Base-by-base conservation (phyloP, 2,888 invertebrate genomes). In the Anthoptus insignis region DNA sequence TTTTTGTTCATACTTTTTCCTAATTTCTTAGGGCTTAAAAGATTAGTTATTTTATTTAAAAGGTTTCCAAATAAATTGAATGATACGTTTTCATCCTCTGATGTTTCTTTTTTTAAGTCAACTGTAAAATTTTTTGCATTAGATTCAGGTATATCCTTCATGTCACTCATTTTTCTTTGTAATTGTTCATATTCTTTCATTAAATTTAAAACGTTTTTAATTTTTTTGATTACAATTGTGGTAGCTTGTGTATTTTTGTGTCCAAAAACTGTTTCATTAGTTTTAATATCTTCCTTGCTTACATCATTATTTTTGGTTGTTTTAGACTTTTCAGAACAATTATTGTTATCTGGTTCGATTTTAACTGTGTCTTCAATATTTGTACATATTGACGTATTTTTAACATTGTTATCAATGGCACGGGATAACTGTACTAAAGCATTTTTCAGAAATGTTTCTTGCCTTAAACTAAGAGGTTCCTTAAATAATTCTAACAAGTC, bases 401-500 rank as follows among this genome's bases (percentile, higher is more conserved):
- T 79, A 1, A 76, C 24, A 65, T 81, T 85, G 53, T 86, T 79
- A 67, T 83, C 80, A 5, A 91, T 72, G 37, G 85, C 87, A 34
- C 72, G 77, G 6, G 89, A 87, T n/a, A 93, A 70, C 57, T 87
- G 83, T 67, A 86, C 81, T 34, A 93, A 76, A 39, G 90, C 87
- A 71, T 79, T 84, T 73, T 88, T 91, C 1, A 93, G 70, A 66
- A 92, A 88, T 0, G 37, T 70, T 77, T 91, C 91, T 76, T 93
- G 91, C 61, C 87, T 83, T 39, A 89, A 71, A 66, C 86, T 87
- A 3, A 91, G 71, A 3, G 92, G 92, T 67, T 91, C 89, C 72
- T 89, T 89, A 58, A 93, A 93, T 24, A 93, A 74, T 4, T 90
- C 88, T 1, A 93, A 65, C 34, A 93, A 76, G 59, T 89, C 87